phyloP scores from a whole-genome alignment of 2,113 vertebrate species.

The Muscicapa adusta region DNA sequence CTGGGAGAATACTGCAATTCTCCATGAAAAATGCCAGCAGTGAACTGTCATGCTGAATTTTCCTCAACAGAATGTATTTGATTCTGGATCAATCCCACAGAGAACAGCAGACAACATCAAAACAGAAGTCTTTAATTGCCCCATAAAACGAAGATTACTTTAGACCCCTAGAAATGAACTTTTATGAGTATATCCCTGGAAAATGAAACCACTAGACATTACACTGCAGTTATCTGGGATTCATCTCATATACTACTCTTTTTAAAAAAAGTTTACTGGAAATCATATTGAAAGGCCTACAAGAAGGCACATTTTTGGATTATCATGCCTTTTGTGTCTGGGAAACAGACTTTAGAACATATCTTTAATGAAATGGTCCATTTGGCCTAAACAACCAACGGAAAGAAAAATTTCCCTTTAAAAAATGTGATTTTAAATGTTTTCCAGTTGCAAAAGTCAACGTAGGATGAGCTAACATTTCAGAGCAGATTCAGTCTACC shows the following conservation, averaged over 20 bases:
- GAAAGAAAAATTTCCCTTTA: background rate
- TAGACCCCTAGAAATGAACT: background rate
- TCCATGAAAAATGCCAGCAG: background rate
- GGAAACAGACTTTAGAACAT: background rate
- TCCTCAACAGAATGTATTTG: background rate
- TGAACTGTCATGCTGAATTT: background rate
- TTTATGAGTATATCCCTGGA: background rate
- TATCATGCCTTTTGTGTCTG: background rate
- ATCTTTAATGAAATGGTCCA: background rate
- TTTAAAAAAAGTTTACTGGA: background rate
- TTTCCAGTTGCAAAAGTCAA: background rate
- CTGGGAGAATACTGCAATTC: background rate
- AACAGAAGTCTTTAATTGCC: background rate
- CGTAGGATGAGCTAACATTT: background rate
- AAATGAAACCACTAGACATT: background rate
- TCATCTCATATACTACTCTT: background rate
- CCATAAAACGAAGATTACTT: background rate
- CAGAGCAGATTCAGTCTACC: background rate
- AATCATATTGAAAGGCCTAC: background rate
- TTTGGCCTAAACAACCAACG: background rate
- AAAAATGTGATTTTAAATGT: background rate
- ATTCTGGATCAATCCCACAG: background rate
- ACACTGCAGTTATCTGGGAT: background rate
- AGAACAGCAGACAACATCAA: background rate
- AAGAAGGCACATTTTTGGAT: background rate